Evolutionary conservation across 1,140 invertebrate species (phyloP).

Genomic region (Eumaeus atala): DNA sequence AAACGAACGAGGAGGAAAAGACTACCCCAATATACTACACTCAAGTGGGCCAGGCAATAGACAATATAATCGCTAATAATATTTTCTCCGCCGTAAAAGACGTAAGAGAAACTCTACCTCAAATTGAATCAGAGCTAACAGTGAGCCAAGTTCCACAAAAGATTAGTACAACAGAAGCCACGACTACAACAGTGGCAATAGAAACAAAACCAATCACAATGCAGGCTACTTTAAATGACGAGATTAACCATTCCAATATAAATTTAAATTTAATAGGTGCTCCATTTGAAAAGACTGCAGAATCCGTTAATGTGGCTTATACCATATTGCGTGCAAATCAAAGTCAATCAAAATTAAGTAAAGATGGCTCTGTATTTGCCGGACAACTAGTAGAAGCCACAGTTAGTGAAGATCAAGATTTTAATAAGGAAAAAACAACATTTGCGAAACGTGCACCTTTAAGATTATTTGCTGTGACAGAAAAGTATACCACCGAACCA

Average conservation of each 20-base stretch:
- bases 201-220: constrained; percentile 32
- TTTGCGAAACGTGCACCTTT: constrained; percentile 45
- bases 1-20: constrained; percentile 37
- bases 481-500: constrained; percentile 31
- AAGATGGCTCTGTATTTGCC: constrained; percentile 49
- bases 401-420: constrained; percentile 57
- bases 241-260: not conserved
- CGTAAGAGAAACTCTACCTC: constrained; percentile 47
- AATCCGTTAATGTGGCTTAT: constrained; percentile 56
- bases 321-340: constrained; percentile 47
- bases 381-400: constrained; percentile 58
- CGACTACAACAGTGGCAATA: constrained; percentile 34
- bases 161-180: constrained; percentile 31
- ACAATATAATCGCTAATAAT: constrained; percentile 44
- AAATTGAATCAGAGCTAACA: constrained; percentile 38
- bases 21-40: constrained; percentile 56
- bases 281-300: constrained; percentile 48
- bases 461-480: constrained; percentile 38
- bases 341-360: constrained; percentile 37
- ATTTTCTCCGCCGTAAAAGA: constrained; percentile 59
- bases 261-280: constrained; percentile 32
- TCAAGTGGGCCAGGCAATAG: constrained; percentile 50
- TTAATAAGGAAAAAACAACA: constrained; percentile 47
- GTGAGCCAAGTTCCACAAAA: constrained; percentile 26
- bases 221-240: not conserved